Evolutionary conservation across 1,140 invertebrate genomes (phyloP).

Genomic region (Drosophila arawakana): DNA sequence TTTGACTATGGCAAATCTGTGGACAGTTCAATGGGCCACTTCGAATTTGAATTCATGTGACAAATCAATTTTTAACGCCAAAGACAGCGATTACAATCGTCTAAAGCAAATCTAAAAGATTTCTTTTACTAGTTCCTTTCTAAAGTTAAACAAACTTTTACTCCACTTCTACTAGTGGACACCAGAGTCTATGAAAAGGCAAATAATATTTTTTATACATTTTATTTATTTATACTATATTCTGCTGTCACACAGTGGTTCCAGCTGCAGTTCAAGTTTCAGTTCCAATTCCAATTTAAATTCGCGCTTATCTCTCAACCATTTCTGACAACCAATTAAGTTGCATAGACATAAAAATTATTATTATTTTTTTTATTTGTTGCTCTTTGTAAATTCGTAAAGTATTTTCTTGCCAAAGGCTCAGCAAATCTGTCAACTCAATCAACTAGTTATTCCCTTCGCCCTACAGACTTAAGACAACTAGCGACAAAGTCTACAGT

Average conservation of each 20-base stretch:
- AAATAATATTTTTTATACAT: too few species aligned
- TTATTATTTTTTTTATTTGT: neutral
- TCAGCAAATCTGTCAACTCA: constrained; percentile 45
- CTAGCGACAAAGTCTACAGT: too few species aligned
- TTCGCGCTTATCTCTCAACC: constrained; percentile 10
- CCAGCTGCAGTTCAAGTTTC: neutral
- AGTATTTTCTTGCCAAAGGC: constrained; percentile 19
- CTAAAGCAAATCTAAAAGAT: neutral
- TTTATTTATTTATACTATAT: too few species aligned
- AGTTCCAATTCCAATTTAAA: neutral
- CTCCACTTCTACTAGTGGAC: too few species aligned
- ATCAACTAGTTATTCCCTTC: constrained; percentile 30
- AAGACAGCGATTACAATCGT: neutral
- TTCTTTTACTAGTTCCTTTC: neutral
- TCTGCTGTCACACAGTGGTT: too few species aligned
- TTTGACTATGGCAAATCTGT: constrained; percentile 56
- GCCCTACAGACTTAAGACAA: too few species aligned
- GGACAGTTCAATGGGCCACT: constrained; percentile 52
- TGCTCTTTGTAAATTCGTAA: constrained; percentile 11
- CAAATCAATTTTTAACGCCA: constrained; percentile 50
- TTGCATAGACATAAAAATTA: constrained; percentile 24
- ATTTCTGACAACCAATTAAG: constrained; percentile 41
- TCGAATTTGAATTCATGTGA: constrained; percentile 46
- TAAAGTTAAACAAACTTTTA: neutral
- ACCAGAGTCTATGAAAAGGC: too few species aligned